phyloP scores from a whole-genome alignment of 1,140 invertebrate genomes.

The Sipha flava region DNA sequence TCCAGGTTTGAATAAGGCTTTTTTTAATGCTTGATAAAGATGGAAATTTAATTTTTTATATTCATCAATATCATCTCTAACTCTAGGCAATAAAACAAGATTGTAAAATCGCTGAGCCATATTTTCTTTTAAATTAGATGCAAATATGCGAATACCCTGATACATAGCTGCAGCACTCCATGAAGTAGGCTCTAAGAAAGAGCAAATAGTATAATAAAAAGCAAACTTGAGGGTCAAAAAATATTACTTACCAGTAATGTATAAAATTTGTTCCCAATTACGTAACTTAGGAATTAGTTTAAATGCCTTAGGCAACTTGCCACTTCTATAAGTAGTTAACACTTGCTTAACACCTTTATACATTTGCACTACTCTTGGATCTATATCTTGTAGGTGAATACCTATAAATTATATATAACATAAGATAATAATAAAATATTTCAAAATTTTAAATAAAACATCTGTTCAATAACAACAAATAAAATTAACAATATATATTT shows the following conservation, averaged over 20 bases:
- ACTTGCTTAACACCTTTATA: conserved; percentile 84
- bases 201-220: not conserved
- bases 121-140: conserved; percentile 89
- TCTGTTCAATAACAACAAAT: too few species aligned
- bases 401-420: conserved; percentile 41
- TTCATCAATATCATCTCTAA: conserved; percentile 90
- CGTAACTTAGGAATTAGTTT: conserved; percentile 86
- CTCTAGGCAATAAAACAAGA: conserved; percentile 79
- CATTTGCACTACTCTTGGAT: conserved; percentile 63
- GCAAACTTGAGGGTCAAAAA: not conserved
- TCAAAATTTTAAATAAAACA: too few species aligned
- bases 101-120: conserved; percentile 97
- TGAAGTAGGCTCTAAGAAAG: conserved; percentile 54
- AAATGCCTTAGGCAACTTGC: conserved; percentile 95
- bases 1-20: conserved; percentile 91
- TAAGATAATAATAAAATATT: not conserved
- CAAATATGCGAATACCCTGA: conserved; percentile 86
- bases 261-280: conserved; percentile 95
- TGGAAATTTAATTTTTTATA: conserved; percentile 96
- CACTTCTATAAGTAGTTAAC: conserved; percentile 80
- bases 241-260: conserved; percentile 55
- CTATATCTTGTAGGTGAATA: conserved; percentile 65
- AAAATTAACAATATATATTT: too few species aligned
- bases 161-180: conserved; percentile 96
- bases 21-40: conserved; percentile 86